Base-by-base conservation (phyloP, 2,797 vertebrate genomes). In the Premnoplex brunnescens region DNA sequence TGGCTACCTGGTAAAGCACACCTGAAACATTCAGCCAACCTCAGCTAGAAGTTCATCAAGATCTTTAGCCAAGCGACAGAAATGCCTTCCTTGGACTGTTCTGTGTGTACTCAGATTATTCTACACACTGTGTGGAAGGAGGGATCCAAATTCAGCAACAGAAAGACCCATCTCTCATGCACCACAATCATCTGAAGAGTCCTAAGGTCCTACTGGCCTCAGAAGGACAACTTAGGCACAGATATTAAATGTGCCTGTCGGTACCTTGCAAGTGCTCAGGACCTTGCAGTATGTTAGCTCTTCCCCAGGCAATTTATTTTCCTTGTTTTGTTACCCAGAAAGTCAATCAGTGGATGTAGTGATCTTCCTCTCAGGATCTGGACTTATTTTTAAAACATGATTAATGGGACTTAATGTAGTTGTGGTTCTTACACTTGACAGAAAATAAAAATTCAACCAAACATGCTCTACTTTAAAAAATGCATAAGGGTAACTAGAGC, bases 351-450 rank as follows among this genome's bases (percentile, higher is more conserved):
- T 30, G 36, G 68, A 78, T 21, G n/a, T 11, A 39, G 20, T 36
- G 51, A 89, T 92, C 86, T 86, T 88, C 44, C 62, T 85, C 68
- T 82, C 63, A 75, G 71, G 81, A 91, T 88, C 34, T 59, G 26
- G 59, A 55, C 56, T 81, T 81, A 85, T 76, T 94, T 96, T 93
- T 82, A 76, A 89, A 79, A 88, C 21, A 59, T 37, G 62, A 71
- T 89, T 93, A 94, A 91, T 81, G 80, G 51, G 80, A 84, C 51
- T 68, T 85, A 94, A 93, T 46, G 58, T 67, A 84, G 71, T 39
- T 83, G 36, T 0, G 1, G 63, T 48, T 86, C 43, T 91, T 72
- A 87, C 28, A 73, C 54, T 89, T 72, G 76, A 89, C 36, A 74
- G 63, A 75, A 88, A 88, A 89, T 82, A 76, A 91, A 89, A 93